Conservation (phyloP, 2,888 invertebrate species). For the Ennomos quercinarius region DNA sequence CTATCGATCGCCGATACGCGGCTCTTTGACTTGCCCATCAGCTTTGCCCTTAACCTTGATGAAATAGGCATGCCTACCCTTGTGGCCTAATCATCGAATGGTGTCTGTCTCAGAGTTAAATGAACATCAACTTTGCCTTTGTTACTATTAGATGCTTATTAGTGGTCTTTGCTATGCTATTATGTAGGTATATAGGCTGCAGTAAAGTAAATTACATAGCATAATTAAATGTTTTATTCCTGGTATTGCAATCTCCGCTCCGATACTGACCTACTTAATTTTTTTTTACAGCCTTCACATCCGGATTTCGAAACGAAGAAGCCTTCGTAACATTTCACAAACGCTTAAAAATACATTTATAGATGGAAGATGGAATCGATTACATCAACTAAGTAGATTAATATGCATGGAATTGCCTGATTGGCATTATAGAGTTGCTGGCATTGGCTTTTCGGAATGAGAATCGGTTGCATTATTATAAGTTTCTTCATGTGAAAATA, state of each 20-base stretch:
- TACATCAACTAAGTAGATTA: constrained; percentile 26
- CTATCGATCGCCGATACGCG: not conserved
- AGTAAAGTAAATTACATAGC: too few species aligned
- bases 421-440: constrained; percentile 20
- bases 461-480: constrained; percentile 11
- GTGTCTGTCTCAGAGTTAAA: too few species aligned
- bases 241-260: constrained; percentile 24
- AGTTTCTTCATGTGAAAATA: constrained; percentile 15
- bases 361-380: constrained; percentile 25
- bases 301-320: constrained; percentile 32
- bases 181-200: too few species aligned
- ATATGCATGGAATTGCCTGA: constrained; percentile 34
- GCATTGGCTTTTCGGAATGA: constrained; percentile 27
- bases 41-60: constrained; percentile 5
- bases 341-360: constrained; percentile 33
- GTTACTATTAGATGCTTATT: too few species aligned
- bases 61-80: not conserved
- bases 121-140: too few species aligned
- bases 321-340: constrained; percentile 33
- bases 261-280: not conserved
- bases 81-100: not conserved
- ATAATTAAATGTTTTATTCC: not conserved
- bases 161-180: too few species aligned
- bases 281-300: constrained; percentile 28
- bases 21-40: constrained; percentile 4